These are phyloP conservation scores for Meda fulgida DNA, from an alignment of 2,797 vertebrate species.

Conservation along the genomic window DNA sequence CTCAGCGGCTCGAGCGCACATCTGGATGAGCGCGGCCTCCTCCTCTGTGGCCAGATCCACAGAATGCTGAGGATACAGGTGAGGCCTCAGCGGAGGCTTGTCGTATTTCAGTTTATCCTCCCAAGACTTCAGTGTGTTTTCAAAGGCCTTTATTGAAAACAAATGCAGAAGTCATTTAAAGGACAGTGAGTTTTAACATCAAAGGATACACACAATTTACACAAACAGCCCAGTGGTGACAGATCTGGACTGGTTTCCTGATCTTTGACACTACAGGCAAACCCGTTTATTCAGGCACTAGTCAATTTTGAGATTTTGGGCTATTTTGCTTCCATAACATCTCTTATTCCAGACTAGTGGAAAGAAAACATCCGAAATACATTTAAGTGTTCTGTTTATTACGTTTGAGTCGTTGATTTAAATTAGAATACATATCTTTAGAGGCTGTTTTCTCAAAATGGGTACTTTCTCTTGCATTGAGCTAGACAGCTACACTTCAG, in stretches of 20 bases:
- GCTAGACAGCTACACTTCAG: not conserved
- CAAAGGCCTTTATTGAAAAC: slow-evolving; percentile 85
- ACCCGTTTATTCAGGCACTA: not conserved
- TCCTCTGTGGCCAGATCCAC: slow-evolving; percentile 93
- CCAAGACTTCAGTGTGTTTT: slow-evolving; percentile 97
- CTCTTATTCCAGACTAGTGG: not conserved
- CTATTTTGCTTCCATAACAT: not conserved
- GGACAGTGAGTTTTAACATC: not conserved
- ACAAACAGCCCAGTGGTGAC: not conserved
- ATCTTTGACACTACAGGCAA: not conserved
- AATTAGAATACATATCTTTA: not conserved
- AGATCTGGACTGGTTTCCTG: not conserved
- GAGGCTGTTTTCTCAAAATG: not conserved
- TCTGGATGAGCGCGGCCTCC: slow-evolving; percentile 86
- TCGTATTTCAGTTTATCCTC: slow-evolving; percentile 97
- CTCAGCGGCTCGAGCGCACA: slow-evolving; percentile 91
- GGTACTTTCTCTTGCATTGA: not conserved
- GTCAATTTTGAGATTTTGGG: not conserved
- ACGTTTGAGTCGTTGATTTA: not conserved
- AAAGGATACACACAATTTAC: not conserved
- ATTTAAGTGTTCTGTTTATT: not conserved
- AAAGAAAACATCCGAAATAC: not conserved
- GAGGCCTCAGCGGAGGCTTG: slow-evolving; percentile 88
- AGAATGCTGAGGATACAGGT: slow-evolving; percentile 91
- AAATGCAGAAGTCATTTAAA: not conserved